Evolutionary conservation across 23 tunicate species (phyloP), one percentile per base, ranked within the genome.

Genomic region (Oikopleura dioica): DNA sequence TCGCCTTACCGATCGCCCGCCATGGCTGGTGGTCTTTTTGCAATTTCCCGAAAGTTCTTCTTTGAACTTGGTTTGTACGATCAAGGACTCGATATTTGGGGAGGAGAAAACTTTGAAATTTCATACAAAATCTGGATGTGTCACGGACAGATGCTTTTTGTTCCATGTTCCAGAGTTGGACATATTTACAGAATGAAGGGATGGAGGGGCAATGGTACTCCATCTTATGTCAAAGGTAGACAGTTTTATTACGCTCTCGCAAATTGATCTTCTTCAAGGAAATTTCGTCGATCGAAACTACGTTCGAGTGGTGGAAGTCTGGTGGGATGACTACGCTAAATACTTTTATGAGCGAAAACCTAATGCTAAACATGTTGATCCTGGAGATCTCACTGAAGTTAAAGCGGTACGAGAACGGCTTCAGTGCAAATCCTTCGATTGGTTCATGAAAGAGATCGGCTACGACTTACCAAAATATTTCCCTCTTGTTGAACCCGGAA

Each of bases 191-290:
- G 89, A n/a, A 50, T 81, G 77, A 81, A 85, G 1, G 95, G 95
- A 0, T 88, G 95, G 95, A 81, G 85, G 35, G 95, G 95, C 1
- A 88, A 88, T 36, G 88, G 88, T n/a, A 88, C 95, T 0, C 95
- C 95, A 0, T 83, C 76, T 36, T 88, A 88, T 50, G 88, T 88
- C n/a, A n/a, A n/a, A n/a, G n/a, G n/a, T n/a, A n/a, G n/a, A n/a
- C n/a, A n/a, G n/a, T n/a, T n/a, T n/a, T n/a, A n/a, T n/a, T n/a
- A n/a, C n/a, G n/a, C n/a, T n/a, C n/a, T n/a, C n/a, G n/a, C n/a
- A n/a, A n/a, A n/a, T n/a, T n/a, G n/a, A n/a, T n/a, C n/a, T n/a
- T n/a, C n/a, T n/a, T n/a, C n/a, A n/a, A n/a, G n/a, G n/a, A n/a
- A n/a, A n/a, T n/a, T n/a, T n/a, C n/a, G n/a, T n/a, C n/a, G n/a